Base-by-base conservation (phyloP, 2,797 vertebrate species). In the Gephyroberyx darwinii region DNA sequence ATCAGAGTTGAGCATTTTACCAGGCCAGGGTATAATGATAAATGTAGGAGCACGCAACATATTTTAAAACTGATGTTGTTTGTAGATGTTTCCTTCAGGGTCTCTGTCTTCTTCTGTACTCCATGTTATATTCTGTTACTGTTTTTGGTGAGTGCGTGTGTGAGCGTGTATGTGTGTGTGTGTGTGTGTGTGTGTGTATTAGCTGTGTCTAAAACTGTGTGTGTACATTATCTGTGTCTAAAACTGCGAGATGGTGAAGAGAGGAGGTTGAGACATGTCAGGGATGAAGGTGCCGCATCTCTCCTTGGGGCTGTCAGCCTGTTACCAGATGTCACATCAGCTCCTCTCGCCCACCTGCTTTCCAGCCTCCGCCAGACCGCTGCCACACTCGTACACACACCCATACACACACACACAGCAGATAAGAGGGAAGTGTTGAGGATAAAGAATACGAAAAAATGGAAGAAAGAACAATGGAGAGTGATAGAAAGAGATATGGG, bases 311-410 rank as follows among this genome's bases (percentile, higher is more conserved):
- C 85, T 86, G 83, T 86, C 86, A 85, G 82, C 67, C 81, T 83
- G 78, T 84, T 85, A 81, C 80, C 75, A 71, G 78, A 77, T 87
- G 86, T 87, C 86, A 85, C 71, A 82, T 83, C 72, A 71, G 19
- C 88, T 85, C 74, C 67, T 75, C 74, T 78, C 82, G 53, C 86
- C 85, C 88, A 85, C 82, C 80, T 84, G 79, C 77, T 81, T 81
- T 69, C 53, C 76, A 79, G 75, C 71, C 79, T 72, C 69, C 1
- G 20, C 78, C 81, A 78, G 77, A 72, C 73, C 55, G 0, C 73
- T 43, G 64, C 58, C 55, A 45, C 55, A 52, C 64, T 69, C 65
- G 26, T 66, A 78, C 53, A 65, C 56, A 61, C 56, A 66, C 60
- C 65, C 63, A 60, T 43, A 76, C 53, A 45, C 35, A 37, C 30